Base-by-base conservation (phyloP, 2,888 invertebrate genomes). In the Pseudoips prasinana region DNA sequence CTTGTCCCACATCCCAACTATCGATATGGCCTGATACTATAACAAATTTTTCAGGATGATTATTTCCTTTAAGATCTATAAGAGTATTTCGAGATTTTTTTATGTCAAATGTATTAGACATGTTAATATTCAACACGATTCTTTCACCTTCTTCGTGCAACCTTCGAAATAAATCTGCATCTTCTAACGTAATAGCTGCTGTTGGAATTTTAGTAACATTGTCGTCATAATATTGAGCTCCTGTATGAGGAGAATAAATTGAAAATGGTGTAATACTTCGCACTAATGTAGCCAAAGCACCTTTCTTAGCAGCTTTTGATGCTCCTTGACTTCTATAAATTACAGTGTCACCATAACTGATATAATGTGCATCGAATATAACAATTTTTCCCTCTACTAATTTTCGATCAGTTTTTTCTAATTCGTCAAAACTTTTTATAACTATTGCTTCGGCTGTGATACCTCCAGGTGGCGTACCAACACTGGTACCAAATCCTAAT, bases 1-100 rank as follows among this genome's bases (percentile, higher is more conserved):
- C 96, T 57, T 94, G 91, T 1, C 96, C 96, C n/a, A 96, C 94
- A 73, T 96, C 96, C 96, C 96, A 96, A 64, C 94, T 94, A 64
- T 96, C 96, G 23, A 96, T 88, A 66, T 96, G 96, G 3, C 96
- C 96, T 2, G 95, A 95, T 20, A 96, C 91, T 3, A 96, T 86
- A 0, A 96, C 95, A 0, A 92, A 79, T 54, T 83, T 79, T 19
- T 88, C 79, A 7, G 79, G 74, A 25, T 73, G 14, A 5, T 60
- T 51, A 7, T 52, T 70, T 0, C 94, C 94, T 57, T 65, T 74
- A 3, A 94, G 78, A 73, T 95, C 95, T 1, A 91, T 90, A 3
- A 95, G 79, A 0, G 92, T 91, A 64, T 96, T 96, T 37, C 94
- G 85, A 0, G 95, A 95, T 17, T 68, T 83, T 4, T 80, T 89